These are phyloP conservation scores for Podargus strigoides DNA, from an alignment of 2,797 vertebrate genomes.

Conservation along the genomic window DNA sequence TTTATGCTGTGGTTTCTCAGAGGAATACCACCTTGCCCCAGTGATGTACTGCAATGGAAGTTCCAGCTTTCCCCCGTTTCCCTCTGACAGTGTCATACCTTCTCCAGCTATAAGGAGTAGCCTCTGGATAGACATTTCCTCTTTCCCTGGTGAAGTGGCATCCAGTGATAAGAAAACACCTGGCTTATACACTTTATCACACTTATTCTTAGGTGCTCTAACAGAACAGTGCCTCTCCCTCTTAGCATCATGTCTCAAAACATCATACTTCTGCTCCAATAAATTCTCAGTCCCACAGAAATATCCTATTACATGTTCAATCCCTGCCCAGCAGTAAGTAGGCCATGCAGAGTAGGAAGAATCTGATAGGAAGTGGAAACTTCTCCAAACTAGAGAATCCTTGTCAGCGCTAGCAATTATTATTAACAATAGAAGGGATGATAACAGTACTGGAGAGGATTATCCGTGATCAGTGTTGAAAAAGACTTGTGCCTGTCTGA, in stretches of 20 bases:
- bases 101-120: background rate
- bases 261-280: background rate
- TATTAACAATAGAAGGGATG: background rate
- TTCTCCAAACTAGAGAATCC: background rate
- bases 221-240: background rate
- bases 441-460: background rate
- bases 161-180: background rate
- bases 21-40: background rate
- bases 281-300: background rate
- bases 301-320: background rate
- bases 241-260: background rate
- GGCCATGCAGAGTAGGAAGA: background rate
- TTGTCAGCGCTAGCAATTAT: background rate
- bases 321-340: background rate
- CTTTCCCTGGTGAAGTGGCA: background rate
- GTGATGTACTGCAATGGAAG: background rate
- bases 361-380: background rate
- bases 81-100: background rate
- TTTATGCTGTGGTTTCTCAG: background rate
- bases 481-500: background rate
- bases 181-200: background rate
- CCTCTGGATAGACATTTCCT: background rate
- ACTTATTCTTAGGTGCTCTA: background rate
- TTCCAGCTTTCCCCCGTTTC: background rate
- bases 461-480: background rate